Evolutionary conservation across 1,140 invertebrate species (phyloP).

Genomic region (Drosophila parvula): DNA sequence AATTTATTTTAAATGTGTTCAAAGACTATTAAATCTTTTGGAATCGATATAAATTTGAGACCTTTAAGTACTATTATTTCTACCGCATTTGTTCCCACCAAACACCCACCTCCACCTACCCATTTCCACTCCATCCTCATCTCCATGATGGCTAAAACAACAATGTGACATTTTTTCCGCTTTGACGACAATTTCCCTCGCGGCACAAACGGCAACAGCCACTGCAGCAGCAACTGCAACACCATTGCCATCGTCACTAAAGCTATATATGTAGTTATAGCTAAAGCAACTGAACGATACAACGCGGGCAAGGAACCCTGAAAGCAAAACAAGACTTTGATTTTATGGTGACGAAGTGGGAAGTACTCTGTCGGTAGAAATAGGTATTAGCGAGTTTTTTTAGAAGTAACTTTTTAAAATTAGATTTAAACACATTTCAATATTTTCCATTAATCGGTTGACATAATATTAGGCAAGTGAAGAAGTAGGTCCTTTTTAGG

Average conservation of each 20-base stretch:
- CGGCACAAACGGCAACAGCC: slow-evolving; percentile 66
- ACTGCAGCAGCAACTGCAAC: slow-evolving; percentile 33
- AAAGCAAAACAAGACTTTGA: neutral
- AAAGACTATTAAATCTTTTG: too few species aligned
- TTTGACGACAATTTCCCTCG: slow-evolving; percentile 82
- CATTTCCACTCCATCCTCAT: slow-evolving; percentile 14
- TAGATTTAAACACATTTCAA: neutral
- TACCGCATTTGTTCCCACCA: neutral
- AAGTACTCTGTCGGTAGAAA: neutral
- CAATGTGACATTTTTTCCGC: slow-evolving; percentile 79
- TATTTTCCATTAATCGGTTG: too few species aligned
- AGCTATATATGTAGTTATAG: slow-evolving; percentile 25
- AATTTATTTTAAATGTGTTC: neutral
- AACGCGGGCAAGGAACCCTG: slow-evolving; percentile 39
- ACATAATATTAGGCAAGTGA: neutral
- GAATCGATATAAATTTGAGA: neutral
- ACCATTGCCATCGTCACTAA: slow-evolving; percentile 47
- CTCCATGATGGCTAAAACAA: slow-evolving; percentile 69
- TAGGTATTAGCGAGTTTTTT: too few species aligned
- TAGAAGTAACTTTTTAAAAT: neutral
- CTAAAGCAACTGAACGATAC: slow-evolving; percentile 56
- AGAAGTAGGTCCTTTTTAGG: too few species aligned
- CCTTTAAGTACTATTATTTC: neutral
- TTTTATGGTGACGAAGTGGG: neutral
- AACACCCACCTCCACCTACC: slow-evolving; percentile 5